Evolutionary conservation across 2,113 vertebrate species (phyloP).

Genomic region (Mystacornis crossleyi): DNA sequence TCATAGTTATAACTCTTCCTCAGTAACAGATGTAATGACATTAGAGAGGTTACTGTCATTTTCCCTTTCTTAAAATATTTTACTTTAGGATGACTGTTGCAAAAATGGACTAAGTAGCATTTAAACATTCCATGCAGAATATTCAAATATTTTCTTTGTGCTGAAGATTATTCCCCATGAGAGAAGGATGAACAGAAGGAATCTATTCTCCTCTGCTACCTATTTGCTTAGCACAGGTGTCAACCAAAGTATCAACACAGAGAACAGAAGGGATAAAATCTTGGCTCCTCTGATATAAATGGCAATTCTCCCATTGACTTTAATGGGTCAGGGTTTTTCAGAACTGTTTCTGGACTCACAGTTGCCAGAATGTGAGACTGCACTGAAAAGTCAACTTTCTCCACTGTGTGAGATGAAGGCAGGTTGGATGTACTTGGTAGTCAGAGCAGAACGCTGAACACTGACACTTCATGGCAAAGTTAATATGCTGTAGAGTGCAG

Average conservation of each 20-base stretch:
- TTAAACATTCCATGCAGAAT: not conserved
- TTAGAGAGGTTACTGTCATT: not conserved
- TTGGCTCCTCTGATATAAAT: not conserved
- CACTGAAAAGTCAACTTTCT: not conserved
- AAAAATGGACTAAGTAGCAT: not conserved
- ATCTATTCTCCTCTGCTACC: not conserved
- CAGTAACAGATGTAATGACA: not conserved
- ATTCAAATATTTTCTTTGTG: not conserved
- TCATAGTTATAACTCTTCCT: not conserved
- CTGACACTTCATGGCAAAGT: not conserved
- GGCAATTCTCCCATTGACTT: not conserved
- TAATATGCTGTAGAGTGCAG: not conserved
- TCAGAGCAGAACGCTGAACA: constrained; percentile 13
- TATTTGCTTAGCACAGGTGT: not conserved
- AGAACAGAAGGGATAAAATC: not conserved
- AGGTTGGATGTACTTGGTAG: not conserved
- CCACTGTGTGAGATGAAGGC: not conserved
- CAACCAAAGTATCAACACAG: not conserved
- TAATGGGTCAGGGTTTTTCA: not conserved
- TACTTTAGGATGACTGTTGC: not conserved
- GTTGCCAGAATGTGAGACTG: not conserved
- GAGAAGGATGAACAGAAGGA: not conserved
- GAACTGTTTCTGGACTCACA: not conserved
- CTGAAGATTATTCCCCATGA: not conserved
- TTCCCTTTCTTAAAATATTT: not conserved